phyloP scores from a whole-genome alignment of 2,113 vertebrate genomes.

The Typhlomys cinereus region DNA sequence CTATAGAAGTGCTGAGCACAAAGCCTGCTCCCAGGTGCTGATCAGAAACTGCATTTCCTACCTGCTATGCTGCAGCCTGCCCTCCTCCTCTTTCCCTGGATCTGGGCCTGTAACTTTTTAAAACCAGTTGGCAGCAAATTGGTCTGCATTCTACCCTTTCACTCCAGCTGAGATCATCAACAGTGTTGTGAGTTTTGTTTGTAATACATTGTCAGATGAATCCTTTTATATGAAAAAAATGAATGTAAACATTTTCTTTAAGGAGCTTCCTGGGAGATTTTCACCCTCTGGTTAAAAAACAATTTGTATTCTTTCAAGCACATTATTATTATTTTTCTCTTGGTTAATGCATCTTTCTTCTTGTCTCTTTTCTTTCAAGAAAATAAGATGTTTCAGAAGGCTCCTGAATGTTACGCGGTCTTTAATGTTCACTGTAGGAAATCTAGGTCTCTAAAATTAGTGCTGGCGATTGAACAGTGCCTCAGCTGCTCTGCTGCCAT shows the following conservation, averaged over 20 bases:
- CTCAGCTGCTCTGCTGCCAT: slow-evolving; percentile 16
- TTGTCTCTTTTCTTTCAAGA: slow-evolving; percentile 73
- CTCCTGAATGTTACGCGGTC: slow-evolving; percentile 61
- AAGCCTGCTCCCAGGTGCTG: slow-evolving; percentile 55
- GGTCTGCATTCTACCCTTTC: slow-evolving; percentile 70
- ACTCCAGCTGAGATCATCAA: slow-evolving; percentile 79
- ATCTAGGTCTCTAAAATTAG: slow-evolving; percentile 73
- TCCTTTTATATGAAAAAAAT: slow-evolving; percentile 73
- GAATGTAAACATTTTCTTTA: slow-evolving; percentile 79
- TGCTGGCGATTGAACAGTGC: slow-evolving; percentile 38
- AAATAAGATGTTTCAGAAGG: slow-evolving; percentile 71
- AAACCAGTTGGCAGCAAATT: slow-evolving; percentile 77
- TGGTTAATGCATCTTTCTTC: slow-evolving; percentile 68
- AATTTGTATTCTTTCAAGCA: slow-evolving; percentile 73
- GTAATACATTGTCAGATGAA: slow-evolving; percentile 71
- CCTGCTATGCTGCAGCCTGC: not conserved
- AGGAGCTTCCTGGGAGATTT: slow-evolving; percentile 72
- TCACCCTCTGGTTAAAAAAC: slow-evolving; percentile 70
- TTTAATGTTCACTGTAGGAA: slow-evolving; percentile 71
- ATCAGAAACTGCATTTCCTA: slow-evolving; percentile 58
- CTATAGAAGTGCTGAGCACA: slow-evolving; percentile 23
- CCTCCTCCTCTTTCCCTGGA: slow-evolving; percentile 49
- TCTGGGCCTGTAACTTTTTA: slow-evolving; percentile 63
- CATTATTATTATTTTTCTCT: slow-evolving; percentile 57
- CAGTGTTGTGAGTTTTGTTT: slow-evolving; percentile 70